A percentile compares a stretch with the other conserved stretches of the same genome.
phyloP scores from a whole-genome alignment of 2,113 vertebrate species.

The Alexandromys fortis region DNA sequence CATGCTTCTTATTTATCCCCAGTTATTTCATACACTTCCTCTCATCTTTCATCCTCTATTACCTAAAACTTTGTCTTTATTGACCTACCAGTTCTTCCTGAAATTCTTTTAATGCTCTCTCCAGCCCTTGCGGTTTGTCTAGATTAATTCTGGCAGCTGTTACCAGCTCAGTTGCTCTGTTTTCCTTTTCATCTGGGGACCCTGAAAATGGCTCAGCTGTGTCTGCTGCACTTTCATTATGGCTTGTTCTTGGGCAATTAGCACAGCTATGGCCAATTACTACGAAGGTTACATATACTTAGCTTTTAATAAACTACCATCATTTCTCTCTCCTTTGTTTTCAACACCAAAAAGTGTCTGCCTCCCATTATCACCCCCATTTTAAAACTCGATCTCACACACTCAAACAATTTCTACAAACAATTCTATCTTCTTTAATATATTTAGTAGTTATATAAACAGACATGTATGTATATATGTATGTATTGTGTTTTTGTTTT shows the following conservation, averaged over 20 bases:
- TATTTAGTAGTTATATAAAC: background rate
- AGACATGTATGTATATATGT: background rate
- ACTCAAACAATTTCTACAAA: conserved; percentile 42
- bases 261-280: background rate
- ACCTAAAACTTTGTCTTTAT: conserved; percentile 39
- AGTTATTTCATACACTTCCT: conserved; percentile 47
- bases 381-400: conserved; percentile 24
- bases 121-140: conserved; percentile 1
- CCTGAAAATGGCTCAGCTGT: conserved; percentile 48
- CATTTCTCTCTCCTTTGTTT: conserved; percentile 37
- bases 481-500: background rate
- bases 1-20: background rate
- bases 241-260: conserved; percentile 25
- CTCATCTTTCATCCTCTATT: conserved; percentile 19
- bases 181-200: conserved; percentile 51
- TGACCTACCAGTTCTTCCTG: conserved; percentile 34
- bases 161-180: conserved; percentile 27
- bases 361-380: too few relatives aligned
- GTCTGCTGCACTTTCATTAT: conserved; percentile 43
- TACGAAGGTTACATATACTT: conserved; percentile 33
- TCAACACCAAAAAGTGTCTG: conserved; percentile 12
- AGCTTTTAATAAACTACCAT: conserved; percentile 35
- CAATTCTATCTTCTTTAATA: conserved; percentile 38
- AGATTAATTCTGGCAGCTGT: conserved; percentile 31
- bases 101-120: conserved; percentile 50